Conservation (phyloP, 1,140 invertebrate genomes). For the Adoxophyes honmai region DNA sequence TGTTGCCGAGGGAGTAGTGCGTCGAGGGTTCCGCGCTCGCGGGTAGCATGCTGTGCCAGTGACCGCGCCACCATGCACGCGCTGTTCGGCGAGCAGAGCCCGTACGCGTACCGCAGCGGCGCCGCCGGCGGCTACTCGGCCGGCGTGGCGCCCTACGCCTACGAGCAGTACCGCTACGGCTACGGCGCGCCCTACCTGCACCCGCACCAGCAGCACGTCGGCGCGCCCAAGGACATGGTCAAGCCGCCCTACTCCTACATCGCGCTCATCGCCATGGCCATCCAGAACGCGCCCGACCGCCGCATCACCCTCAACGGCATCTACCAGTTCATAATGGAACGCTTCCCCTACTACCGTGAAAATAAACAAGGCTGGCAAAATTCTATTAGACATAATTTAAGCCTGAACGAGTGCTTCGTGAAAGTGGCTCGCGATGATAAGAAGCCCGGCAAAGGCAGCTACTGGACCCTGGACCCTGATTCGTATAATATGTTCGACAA, state of each 20-base stretch:
- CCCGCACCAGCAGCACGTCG: conserved; percentile 85
- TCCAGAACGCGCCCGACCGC: conserved; percentile 94
- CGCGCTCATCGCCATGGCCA: conserved; percentile 98
- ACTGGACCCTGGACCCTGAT: conserved; percentile 98
- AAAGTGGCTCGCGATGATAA: conserved; percentile 95
- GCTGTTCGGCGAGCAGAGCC: conserved; percentile 91
- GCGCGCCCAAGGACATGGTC: conserved; percentile 89
- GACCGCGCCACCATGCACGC: conserved; percentile 85
- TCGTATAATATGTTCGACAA: conserved; percentile 99
- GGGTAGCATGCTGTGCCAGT: conserved; percentile 58
- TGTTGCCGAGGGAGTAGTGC: conserved; percentile 62
- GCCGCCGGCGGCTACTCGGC: conserved; percentile 70
- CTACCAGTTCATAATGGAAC: conserved; percentile 99
- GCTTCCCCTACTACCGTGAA: conserved; percentile 98
- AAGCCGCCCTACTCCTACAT: conserved; percentile 99
- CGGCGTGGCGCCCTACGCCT: conserved; percentile 78
- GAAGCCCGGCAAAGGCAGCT: conserved; percentile 97
- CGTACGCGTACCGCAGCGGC: conserved; percentile 78
- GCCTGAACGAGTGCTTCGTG: conserved; percentile 99
- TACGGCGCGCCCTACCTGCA: conserved; percentile 81
- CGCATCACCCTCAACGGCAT: conserved; percentile 98
- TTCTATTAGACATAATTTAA: conserved; percentile 97
- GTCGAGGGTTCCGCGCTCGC: conserved; percentile 52
- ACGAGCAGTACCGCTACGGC: conserved; percentile 87
- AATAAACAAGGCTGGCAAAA: conserved; percentile 98